These are phyloP conservation scores for Meloe dianella DNA, from an alignment of 2,888 invertebrate genomes.

Conservation along the genomic window DNA sequence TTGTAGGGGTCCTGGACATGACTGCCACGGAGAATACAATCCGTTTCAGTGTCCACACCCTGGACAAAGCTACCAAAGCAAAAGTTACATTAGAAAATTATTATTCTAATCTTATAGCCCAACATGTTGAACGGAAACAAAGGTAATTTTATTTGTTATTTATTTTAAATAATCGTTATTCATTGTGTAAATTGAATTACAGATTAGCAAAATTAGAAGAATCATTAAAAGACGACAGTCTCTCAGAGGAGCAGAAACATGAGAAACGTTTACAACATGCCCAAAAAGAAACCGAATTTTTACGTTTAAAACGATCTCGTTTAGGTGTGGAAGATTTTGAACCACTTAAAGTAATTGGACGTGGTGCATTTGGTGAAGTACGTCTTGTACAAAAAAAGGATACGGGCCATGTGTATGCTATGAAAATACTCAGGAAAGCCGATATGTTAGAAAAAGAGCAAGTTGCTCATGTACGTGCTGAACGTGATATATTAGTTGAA, in stretches of 20 bases:
- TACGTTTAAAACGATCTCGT: slow-evolving; percentile 92
- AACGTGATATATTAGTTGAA: slow-evolving; percentile 97
- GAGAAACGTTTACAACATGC: slow-evolving; percentile 95
- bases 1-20: slow-evolving; percentile 81
- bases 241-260: slow-evolving; percentile 92
- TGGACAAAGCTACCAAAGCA: slow-evolving; percentile 98
- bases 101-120: slow-evolving; percentile 97
- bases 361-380: slow-evolving; percentile 93
- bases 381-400: slow-evolving; percentile 99
- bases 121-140: slow-evolving; percentile 96
- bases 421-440: slow-evolving; percentile 98
- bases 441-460: slow-evolving; percentile 98
- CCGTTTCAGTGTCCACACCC: slow-evolving; percentile 95
- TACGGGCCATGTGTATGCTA: slow-evolving; percentile 99
- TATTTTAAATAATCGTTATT: not conserved
- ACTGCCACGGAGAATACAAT: slow-evolving; percentile 82
- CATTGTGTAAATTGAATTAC: slow-evolving; percentile 14
- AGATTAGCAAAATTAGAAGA: slow-evolving; percentile 93
- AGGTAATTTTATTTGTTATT: slow-evolving; percentile 69
- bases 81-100: slow-evolving; percentile 99
- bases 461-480: slow-evolving; percentile 95
- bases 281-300: slow-evolving; percentile 98
- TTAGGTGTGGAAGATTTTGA: slow-evolving; percentile 98
- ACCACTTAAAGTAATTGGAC: slow-evolving; percentile 94
- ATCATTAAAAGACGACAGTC: slow-evolving; percentile 92